These are phyloP conservation scores for Rhagophthalmus giganteus DNA, from an alignment of 2,888 invertebrate species.

Conservation along the genomic window DNA sequence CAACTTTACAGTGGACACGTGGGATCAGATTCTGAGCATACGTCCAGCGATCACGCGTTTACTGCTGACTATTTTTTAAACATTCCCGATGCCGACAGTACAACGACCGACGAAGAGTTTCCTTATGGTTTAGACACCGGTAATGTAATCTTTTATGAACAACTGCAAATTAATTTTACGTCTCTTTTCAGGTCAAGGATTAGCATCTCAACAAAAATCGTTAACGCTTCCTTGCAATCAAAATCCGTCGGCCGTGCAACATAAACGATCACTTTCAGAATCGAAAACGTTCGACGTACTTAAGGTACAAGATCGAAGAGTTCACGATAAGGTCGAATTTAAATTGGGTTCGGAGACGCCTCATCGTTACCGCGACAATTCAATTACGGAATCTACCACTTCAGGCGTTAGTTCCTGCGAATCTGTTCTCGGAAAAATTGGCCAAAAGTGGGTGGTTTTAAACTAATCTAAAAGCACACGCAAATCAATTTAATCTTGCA, in stretches of 20 bases:
- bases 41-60: slow-evolving; percentile 39
- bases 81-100: slow-evolving; percentile 38
- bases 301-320: slow-evolving; percentile 48
- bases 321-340: slow-evolving; percentile 32
- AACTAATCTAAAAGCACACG: too few species aligned
- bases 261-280: slow-evolving; percentile 68
- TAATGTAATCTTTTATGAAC: slow-evolving; percentile 11
- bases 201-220: slow-evolving; percentile 36
- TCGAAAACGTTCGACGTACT: slow-evolving; percentile 69
- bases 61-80: slow-evolving; percentile 32
- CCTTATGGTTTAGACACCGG: slow-evolving; percentile 28
- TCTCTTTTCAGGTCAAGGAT: slow-evolving; percentile 6
- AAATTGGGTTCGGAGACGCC: slow-evolving; percentile 42
- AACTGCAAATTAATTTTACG: too few species aligned
- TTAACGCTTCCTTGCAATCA: slow-evolving; percentile 63
- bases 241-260: slow-evolving; percentile 56
- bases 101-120: slow-evolving; percentile 39
- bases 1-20: slow-evolving; percentile 26
- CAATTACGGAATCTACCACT: slow-evolving; percentile 76
- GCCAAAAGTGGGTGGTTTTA: slow-evolving; percentile 58
- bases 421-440: slow-evolving; percentile 64
- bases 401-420: slow-evolving; percentile 84
- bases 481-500: slow-evolving; percentile 13
- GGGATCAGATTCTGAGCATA: slow-evolving; percentile 41
- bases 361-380: slow-evolving; percentile 61